A percentile compares a stretch with the other conserved stretches of the same genome.
These are phyloP conservation scores for Guaruba guarouba DNA, from an alignment of 2,113 vertebrate genomes.

Conservation along the genomic window DNA sequence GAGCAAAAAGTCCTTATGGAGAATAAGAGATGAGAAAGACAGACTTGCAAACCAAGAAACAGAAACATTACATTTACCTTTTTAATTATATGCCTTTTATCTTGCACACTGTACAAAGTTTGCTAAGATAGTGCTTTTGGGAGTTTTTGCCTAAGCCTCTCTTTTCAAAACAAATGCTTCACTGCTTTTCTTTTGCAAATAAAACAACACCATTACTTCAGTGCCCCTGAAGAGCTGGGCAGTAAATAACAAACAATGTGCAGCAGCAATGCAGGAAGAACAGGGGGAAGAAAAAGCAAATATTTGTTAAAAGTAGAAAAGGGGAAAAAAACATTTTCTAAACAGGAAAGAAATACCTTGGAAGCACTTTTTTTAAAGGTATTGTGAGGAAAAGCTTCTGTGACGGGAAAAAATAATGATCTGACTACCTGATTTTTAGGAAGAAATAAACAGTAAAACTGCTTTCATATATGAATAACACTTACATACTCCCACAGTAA, in stretches of 20 bases:
- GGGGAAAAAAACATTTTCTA: neutral
- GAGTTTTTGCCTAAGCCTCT: neutral
- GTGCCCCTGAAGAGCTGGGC: neutral
- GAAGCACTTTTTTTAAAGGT: neutral
- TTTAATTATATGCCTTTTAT: neutral
- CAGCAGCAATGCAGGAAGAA: neutral
- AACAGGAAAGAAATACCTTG: neutral
- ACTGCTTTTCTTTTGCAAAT: conserved; percentile 15
- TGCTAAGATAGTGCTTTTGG: neutral
- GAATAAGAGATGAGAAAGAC: neutral
- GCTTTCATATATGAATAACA: neutral
- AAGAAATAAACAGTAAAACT: conserved; percentile 7
- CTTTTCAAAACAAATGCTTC: conserved; percentile 28
- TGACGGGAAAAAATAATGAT: conserved; percentile 1
- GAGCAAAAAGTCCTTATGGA: neutral
- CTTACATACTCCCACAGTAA: neutral
- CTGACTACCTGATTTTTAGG: neutral
- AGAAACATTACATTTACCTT: neutral
- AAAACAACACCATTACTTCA: neutral
- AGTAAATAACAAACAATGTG: neutral
- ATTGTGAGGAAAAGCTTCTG: neutral
- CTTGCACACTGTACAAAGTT: neutral
- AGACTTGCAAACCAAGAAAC: neutral
- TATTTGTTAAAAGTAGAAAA: conserved; percentile 30
- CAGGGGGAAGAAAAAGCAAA: neutral